These are phyloP conservation scores for Cyprinodon diabolis DNA, from an alignment of 2,797 vertebrate species.

Conservation along the genomic window DNA sequence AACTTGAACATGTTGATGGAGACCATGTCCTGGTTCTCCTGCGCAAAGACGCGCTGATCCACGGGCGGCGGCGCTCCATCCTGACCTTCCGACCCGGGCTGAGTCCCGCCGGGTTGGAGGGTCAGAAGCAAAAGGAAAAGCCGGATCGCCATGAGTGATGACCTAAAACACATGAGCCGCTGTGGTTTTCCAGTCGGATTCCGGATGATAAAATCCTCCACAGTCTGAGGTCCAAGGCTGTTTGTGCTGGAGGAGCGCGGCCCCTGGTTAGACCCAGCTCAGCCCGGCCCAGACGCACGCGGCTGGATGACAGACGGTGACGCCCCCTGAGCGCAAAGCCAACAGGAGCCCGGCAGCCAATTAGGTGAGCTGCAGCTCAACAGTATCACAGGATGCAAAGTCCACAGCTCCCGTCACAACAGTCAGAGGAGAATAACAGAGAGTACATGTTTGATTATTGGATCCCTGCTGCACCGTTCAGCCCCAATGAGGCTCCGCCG, in stretches of 20 bases:
- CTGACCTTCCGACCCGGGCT: conserved; percentile 27
- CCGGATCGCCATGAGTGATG: conserved; percentile 58
- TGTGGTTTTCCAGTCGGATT: conserved; percentile 2
- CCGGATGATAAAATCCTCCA: conserved; percentile 52
- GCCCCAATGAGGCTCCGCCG: not conserved
- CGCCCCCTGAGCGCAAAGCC: conserved; percentile 68
- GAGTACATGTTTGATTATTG: not conserved
- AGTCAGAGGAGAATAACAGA: not conserved
- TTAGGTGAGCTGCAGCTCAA: conserved; percentile 4
- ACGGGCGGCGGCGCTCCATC: conserved; percentile 33
- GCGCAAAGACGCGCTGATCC: conserved; percentile 55
- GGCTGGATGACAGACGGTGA: conserved; percentile 72
- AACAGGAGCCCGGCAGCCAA: conserved; percentile 55
- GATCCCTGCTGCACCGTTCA: not conserved
- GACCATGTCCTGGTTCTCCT: conserved; percentile 80
- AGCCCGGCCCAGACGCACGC: conserved; percentile 37
- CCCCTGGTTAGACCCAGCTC: not conserved
- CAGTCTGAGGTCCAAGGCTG: conserved; percentile 69
- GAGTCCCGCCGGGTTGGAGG: conserved; percentile 47
- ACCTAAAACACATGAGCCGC: not conserved
- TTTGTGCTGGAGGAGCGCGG: conserved; percentile 62
- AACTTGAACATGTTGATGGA: conserved; percentile 89
- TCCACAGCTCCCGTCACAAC: too few relatives aligned
- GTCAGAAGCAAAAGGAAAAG: conserved; percentile 60
- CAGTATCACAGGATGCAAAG: conserved; percentile 1